Evolutionary conservation across 2,888 invertebrate species (phyloP), one percentile per base, ranked within the genome.

Genomic region (Drosophila peninsularis): DNA sequence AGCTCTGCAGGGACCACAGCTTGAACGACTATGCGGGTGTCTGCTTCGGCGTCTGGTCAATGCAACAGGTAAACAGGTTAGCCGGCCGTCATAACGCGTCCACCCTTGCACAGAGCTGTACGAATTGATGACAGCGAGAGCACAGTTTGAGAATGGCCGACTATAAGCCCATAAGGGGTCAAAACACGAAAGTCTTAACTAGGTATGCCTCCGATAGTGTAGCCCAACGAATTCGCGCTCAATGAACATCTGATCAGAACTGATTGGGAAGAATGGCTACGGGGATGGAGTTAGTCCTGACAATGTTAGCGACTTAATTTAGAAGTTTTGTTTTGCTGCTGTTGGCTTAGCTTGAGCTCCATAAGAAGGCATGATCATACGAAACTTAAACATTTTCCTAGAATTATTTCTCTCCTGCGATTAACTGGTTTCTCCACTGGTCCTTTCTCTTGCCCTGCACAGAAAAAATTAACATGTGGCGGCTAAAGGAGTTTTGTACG

Each of bases 51-150:
- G 64, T 66, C 80, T 63, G 70, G 61, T 34, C 62, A 70, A 62
- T 57, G 54, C 70, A 66, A 58, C 71, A 75, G 76, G 70, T 70
- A 83, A 83, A 89, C 83, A 78, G 83, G 89, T 89, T 89, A 78
- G 77, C 57, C 34, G 56, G 32, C 66, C 54, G 62, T 62, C 65
- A 62, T 72, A 62, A 55, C 66, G 62, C 56, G 34, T 52, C 74
- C 65, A 64, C 63, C 68, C 78, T 54, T 57, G 55, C 49, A 62
- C 50, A 67, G 27, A 41, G 44, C 27, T 42, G 47, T 50, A 73
- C 55, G 54, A 72, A 56, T 49, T 57, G 47, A 55, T 69, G 71
- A 56, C n/a, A 10, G 24, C 21, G 47, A 39, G 30, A 55, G 30
- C 17, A 27, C 17, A 61, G 24, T 13, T 21, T 2, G 3, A 14